Conservation (phyloP, 2,888 invertebrate species). For the Parelbella ahira region DNA sequence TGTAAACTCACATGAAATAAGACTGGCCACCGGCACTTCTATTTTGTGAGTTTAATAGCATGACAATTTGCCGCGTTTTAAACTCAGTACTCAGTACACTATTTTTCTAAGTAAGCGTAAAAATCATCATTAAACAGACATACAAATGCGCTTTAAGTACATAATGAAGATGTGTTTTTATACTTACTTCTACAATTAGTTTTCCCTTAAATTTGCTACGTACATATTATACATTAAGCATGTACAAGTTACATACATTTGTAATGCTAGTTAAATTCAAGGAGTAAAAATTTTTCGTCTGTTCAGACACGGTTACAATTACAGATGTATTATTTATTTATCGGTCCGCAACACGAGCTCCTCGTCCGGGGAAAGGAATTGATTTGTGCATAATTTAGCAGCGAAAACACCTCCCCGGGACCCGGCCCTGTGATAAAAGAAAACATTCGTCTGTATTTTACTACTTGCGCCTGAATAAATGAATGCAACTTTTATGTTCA, state of each 20-base stretch:
- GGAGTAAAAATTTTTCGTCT: constrained; percentile 39
- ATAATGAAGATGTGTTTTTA: too few relatives aligned
- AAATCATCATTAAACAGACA: too few relatives aligned
- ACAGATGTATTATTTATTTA: constrained; percentile 78
- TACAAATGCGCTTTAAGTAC: too few relatives aligned
- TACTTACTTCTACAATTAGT: too few relatives aligned
- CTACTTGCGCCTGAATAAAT: constrained; percentile 64
- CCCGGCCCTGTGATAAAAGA: constrained; percentile 68
- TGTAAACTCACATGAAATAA: too few relatives aligned
- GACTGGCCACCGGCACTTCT: neutral
- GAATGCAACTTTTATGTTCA: constrained; percentile 42
- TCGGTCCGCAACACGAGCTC: constrained; percentile 54
- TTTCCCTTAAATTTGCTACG: too few relatives aligned
- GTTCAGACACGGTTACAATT: constrained; percentile 59
- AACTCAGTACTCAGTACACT: too few relatives aligned
- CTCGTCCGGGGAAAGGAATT: constrained; percentile 70
- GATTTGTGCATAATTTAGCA: constrained; percentile 79
- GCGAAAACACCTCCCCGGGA: constrained; percentile 69
- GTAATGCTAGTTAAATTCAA: constrained; percentile 3
- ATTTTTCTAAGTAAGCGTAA: too few relatives aligned
- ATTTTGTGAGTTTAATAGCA: constrained; percentile 1
- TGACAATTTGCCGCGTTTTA: constrained; percentile 1
- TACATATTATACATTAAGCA: too few relatives aligned
- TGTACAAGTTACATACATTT: too few relatives aligned
- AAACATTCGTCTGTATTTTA: constrained; percentile 75